Conservation (phyloP, 2,797 vertebrate genomes). For the Sciaenops ocellatus region DNA sequence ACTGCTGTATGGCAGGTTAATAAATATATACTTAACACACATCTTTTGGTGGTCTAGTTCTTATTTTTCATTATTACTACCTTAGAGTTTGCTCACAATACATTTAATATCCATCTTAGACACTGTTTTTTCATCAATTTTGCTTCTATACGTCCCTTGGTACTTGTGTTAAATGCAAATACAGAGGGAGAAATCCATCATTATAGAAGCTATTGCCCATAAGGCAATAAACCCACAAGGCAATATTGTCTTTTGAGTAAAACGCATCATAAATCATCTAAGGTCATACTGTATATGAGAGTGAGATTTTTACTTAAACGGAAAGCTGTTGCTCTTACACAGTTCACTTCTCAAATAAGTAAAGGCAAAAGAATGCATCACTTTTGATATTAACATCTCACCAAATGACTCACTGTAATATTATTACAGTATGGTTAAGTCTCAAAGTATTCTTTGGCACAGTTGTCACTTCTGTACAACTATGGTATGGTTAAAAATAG, state of each 20-base stretch:
- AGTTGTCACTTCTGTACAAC: background rate
- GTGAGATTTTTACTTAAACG: background rate
- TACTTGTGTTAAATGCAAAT: background rate
- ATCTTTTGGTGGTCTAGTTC: too few relatives aligned
- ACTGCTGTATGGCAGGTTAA: background rate
- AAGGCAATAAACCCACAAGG: background rate
- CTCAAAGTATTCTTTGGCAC: too few relatives aligned
- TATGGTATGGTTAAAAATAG: background rate
- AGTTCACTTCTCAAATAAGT: background rate
- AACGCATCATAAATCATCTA: background rate
- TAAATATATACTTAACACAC: background rate
- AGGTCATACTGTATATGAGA: background rate
- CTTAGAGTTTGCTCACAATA: background rate
- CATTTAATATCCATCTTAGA: background rate
- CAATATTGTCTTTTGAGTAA: too few relatives aligned
- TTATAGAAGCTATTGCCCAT: background rate
- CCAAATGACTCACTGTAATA: background rate
- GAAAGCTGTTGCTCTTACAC: background rate
- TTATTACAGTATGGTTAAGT: too few relatives aligned
- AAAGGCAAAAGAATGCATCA: background rate
- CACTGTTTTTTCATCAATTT: too few relatives aligned
- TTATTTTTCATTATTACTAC: background rate
- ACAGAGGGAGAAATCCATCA: background rate
- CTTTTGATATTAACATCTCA: constrained; percentile 1
- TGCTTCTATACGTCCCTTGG: too few relatives aligned